Conservation (phyloP, 1,140 invertebrate species). For the Trichonephila clavata region DNA sequence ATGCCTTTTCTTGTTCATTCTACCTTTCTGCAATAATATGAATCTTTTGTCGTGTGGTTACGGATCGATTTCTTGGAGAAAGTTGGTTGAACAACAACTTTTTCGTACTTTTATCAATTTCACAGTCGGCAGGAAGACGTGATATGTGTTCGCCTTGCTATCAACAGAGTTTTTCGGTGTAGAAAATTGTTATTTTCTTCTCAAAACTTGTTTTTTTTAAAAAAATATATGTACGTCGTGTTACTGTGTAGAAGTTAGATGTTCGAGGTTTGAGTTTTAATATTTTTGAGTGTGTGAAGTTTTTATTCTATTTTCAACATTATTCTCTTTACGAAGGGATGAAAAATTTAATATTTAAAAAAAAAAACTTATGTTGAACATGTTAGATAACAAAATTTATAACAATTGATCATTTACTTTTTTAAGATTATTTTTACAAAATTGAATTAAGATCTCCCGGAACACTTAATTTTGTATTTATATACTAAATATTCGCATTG, state of each 20-base stretch:
- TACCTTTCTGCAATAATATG: background rate
- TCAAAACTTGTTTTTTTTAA: background rate
- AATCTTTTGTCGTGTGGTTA: background rate
- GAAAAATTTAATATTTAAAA: too few relatives aligned
- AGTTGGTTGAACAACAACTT: background rate
- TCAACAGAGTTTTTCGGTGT: background rate
- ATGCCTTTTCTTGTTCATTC: background rate
- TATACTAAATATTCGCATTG: too few relatives aligned
- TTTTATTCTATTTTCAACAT: too few relatives aligned
- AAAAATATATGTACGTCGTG: background rate
- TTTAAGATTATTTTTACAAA: too few relatives aligned
- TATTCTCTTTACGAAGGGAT: background rate
- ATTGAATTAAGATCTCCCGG: too few relatives aligned
- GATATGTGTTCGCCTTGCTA: background rate
- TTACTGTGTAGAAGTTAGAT: background rate
- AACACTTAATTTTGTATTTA: too few relatives aligned
- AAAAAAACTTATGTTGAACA: too few relatives aligned
- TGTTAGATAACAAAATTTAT: too few relatives aligned
- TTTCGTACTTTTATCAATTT: background rate
- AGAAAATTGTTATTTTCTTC: background rate
- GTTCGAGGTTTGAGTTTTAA: background rate
- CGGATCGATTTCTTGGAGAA: constrained; percentile 3
- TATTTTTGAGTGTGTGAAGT: background rate
- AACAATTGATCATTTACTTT: too few relatives aligned
- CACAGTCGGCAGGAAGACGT: background rate